Evolutionary conservation across 2,113 vertebrate genomes (phyloP).

Genomic region (Alectura lathami): DNA sequence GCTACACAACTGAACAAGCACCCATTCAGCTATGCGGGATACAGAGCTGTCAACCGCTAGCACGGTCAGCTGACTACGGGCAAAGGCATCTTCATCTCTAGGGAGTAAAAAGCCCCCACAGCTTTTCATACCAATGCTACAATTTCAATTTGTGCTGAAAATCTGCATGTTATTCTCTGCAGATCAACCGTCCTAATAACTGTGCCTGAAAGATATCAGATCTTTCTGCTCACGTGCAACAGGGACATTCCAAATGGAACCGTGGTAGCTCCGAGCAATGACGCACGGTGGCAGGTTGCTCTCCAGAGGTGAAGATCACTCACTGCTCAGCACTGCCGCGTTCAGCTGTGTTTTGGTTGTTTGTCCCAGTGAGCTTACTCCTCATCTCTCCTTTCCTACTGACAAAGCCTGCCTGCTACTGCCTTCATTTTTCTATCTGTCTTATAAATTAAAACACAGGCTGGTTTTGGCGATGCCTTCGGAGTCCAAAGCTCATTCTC

Average conservation of each 20-base stretch:
- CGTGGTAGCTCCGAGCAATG: not conserved
- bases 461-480: not conserved
- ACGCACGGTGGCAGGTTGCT: not conserved
- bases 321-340: not conserved
- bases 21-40: not conserved
- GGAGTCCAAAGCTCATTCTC: not conserved
- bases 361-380: not conserved
- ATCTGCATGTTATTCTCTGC: not conserved
- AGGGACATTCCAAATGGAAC: not conserved
- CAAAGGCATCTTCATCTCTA: not conserved
- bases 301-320: not conserved
- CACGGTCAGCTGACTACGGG: not conserved
- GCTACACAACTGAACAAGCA: not conserved
- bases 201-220: not conserved
- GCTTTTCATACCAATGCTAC: not conserved
- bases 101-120: not conserved
- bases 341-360: not conserved
- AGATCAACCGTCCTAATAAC: not conserved
- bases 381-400: not conserved
- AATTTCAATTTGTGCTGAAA: not conserved
- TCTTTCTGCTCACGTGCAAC: not conserved
- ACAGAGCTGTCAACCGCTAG: not conserved
- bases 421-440: not conserved
- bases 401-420: not conserved
- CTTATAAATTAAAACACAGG: not conserved